Evolutionary conservation across 1,140 invertebrate species (phyloP).

Genomic region (Drosophila kohkoa): DNA sequence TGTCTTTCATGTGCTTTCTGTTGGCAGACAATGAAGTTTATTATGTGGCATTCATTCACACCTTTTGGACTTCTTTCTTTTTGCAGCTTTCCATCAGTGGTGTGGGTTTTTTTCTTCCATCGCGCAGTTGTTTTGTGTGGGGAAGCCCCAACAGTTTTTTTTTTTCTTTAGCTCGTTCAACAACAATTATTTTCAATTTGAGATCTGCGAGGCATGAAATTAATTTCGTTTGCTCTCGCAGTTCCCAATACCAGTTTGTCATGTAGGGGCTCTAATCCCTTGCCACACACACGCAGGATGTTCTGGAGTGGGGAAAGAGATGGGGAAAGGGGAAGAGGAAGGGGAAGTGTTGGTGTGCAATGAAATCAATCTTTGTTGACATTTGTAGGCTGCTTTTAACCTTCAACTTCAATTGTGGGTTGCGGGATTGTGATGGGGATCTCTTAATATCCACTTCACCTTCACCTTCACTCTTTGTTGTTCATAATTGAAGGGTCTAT

Average conservation of each 20-base stretch:
- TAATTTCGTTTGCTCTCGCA: conserved; percentile 58
- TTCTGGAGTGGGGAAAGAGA: no score
- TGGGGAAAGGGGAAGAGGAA: background rate
- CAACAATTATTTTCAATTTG: conserved; percentile 73
- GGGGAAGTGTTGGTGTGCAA: conserved; percentile 17
- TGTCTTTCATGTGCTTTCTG: conserved; percentile 15
- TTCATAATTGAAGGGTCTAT: conserved; percentile 39
- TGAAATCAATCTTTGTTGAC: conserved; percentile 48
- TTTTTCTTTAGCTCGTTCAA: background rate
- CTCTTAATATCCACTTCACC: conserved; percentile 3
- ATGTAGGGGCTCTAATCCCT: conserved; percentile 8
- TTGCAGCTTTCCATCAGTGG: conserved; percentile 4
- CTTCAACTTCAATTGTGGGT: background rate
- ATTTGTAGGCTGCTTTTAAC: conserved; percentile 38
- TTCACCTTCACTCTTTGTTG: conserved; percentile 28
- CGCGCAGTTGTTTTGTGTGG: background rate
- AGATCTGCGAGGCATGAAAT: conserved; percentile 74
- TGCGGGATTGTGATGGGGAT: background rate
- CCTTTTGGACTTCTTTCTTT: conserved; percentile 7
- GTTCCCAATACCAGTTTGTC: background rate
- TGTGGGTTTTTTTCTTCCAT: background rate
- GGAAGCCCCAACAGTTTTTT: background rate
- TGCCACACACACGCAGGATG: background rate
- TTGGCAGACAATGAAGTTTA: conserved; percentile 17
- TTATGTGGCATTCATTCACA: conserved; percentile 4